Base-by-base conservation (phyloP, 2,888 invertebrate genomes). In the Rhagium mordax region DNA sequence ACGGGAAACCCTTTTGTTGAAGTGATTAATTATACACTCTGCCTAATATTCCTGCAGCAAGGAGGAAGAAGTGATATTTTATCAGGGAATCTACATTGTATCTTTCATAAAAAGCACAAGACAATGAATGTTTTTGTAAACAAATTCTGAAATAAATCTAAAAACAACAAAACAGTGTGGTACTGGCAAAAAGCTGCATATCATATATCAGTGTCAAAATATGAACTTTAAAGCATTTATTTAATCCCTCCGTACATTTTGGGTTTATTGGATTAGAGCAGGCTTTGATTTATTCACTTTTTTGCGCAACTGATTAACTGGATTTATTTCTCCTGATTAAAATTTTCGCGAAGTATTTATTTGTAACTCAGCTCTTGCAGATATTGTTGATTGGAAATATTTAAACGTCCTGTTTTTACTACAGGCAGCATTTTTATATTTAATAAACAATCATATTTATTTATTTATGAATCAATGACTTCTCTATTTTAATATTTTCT, bases 171-270 rank as follows among this genome's bases (percentile, higher is more conserved):
- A 57, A 67, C 57, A 67, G 24, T 57, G 57, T 21, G 55, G 55
- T 24, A 57, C 16, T 67, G 16, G 24, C 67, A 67, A 67, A 67
- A 67, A 67, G 55, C 67, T 21, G 15, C 57, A 18, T 18, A 57
- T 67, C 67, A 51, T 67, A 67, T 20, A 67, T 67, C 67, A 67
- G 47, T 18, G 67, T 67, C 67, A 67, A 41, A 67, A 67, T 67
- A 67, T 67, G 67, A 67, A 67, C 67, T 67, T 41, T 47, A 20
- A 41, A 55, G 24, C 57, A 67, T 67, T 67, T 67, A 67, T 67
- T 57, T 57, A 67, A 67, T 67, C 67, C 57, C 21, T 41, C 57
- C 57, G 67, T 67, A 67, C 67, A 33, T 57, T 66, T 57, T 47
- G 48, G 67, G 67, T 67, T 57, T 47, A 57, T 57, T 41, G 67